These are phyloP conservation scores for Origma solitaria DNA, from an alignment of 2,113 vertebrate genomes.

Conservation along the genomic window DNA sequence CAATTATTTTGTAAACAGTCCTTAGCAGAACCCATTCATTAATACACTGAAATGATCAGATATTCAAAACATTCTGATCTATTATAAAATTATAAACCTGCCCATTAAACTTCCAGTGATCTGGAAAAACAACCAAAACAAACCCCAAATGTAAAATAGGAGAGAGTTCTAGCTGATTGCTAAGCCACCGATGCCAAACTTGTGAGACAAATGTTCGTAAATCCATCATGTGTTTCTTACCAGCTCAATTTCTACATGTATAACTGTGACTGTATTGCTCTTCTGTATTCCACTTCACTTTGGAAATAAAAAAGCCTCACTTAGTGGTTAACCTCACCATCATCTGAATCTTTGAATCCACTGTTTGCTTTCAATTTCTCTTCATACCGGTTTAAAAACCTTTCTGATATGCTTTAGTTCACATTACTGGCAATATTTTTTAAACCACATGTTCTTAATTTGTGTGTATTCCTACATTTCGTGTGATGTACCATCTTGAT, in stretches of 20 bases:
- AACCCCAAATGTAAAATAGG: background rate
- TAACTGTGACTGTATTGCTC: background rate
- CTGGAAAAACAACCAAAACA: background rate
- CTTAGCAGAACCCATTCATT: background rate
- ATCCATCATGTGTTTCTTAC: background rate
- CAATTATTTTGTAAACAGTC: background rate
- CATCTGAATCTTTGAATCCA: background rate
- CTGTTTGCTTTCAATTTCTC: background rate
- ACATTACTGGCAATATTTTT: background rate
- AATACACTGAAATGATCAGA: background rate
- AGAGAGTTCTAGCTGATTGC: background rate
- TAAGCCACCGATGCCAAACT: background rate
- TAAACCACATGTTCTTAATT: background rate
- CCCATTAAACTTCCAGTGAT: background rate
- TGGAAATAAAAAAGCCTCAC: background rate
- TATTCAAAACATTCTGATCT: background rate
- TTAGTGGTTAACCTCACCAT: background rate
- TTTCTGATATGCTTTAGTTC: background rate
- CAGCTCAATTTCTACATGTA: background rate
- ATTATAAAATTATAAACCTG: background rate
- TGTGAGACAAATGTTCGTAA: background rate
- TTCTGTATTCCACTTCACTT: background rate
- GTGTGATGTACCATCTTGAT: background rate
- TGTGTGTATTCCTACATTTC: background rate
- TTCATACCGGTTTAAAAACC: background rate